A percentile compares a stretch with the other conserved stretches of the same genome.
These are phyloP conservation scores for Melolontha melolontha DNA, from an alignment of 2,888 invertebrate species.

Conservation along the genomic window DNA sequence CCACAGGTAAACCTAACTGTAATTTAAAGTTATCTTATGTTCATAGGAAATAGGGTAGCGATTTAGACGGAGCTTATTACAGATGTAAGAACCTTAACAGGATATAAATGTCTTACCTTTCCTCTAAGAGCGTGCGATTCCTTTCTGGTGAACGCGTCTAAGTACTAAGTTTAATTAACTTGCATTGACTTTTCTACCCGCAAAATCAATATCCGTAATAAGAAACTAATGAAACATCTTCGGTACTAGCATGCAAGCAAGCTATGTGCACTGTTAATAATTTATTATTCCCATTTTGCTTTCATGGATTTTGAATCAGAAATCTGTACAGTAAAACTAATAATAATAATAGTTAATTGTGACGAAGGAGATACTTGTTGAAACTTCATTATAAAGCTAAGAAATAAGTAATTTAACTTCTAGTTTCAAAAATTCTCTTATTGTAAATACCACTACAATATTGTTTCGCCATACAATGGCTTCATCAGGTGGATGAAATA, in stretches of 20 bases:
- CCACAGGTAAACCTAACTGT: too few species aligned
- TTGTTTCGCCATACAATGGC: too few species aligned
- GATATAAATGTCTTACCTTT: slow-evolving; percentile 37
- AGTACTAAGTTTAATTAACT: slow-evolving; percentile 48
- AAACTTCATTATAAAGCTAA: too few species aligned
- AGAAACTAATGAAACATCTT: slow-evolving; percentile 47
- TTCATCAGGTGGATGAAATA: too few species aligned
- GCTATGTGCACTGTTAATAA: not conserved
- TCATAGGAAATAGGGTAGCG: not conserved
- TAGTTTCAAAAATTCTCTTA: too few species aligned
- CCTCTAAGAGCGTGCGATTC: slow-evolving; percentile 23
- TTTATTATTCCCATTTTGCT: too few species aligned
- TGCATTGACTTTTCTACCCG: slow-evolving; percentile 46
- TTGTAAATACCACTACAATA: too few species aligned
- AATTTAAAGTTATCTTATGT: too few species aligned
- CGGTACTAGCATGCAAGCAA: not conserved
- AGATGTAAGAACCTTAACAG: slow-evolving; percentile 11
- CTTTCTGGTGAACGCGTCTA: slow-evolving; percentile 39
- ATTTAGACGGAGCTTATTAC: not conserved
- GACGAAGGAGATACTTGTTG: too few species aligned
- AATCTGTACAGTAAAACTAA: too few species aligned
- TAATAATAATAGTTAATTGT: too few species aligned
- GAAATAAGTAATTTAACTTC: too few species aligned
- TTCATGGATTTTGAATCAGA: not conserved
- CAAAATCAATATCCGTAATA: slow-evolving; percentile 44